These are phyloP conservation scores for Semaprochilodus insignis DNA, from an alignment of 2,797 vertebrate genomes.

Conservation along the genomic window DNA sequence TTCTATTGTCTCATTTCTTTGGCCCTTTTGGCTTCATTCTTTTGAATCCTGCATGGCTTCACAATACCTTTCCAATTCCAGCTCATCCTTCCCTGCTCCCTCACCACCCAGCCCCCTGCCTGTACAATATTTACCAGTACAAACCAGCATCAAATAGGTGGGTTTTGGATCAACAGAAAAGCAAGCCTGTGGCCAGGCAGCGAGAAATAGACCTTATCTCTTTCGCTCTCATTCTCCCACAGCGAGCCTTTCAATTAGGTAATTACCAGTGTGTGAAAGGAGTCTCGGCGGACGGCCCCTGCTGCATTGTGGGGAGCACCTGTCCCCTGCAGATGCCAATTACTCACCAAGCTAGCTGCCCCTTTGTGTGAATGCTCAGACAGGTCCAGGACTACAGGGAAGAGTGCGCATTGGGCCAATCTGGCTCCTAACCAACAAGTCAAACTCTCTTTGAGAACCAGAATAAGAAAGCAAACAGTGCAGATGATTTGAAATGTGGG, in stretches of 20 bases:
- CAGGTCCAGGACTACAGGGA: conserved; percentile 27
- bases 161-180: conserved; percentile 28
- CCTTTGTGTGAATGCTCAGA: conserved; percentile 65
- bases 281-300: conserved; percentile 71
- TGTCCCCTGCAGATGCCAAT: conserved; percentile 78
- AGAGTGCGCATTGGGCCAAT: conserved; percentile 28
- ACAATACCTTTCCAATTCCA: conserved; percentile 46
- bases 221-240: conserved; percentile 54
- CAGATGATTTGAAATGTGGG: not conserved
- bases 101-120: conserved; percentile 8
- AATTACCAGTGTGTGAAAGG: conserved; percentile 78
- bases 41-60: conserved; percentile 14
- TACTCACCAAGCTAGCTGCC: conserved; percentile 73
- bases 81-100: conserved; percentile 15
- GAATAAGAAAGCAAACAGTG: not conserved
- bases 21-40: not conserved
- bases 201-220: conserved; percentile 50
- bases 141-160: conserved; percentile 30
- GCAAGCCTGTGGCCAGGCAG: conserved; percentile 16
- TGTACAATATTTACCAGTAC: conserved; percentile 48
- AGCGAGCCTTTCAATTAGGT: conserved; percentile 79
- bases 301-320: conserved; percentile 75
- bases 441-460: conserved; percentile 27
- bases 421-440: conserved; percentile 24
- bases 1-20: not conserved